A percentile compares a stretch with the other conserved stretches of the same genome.
Conservation (phyloP, 2,113 vertebrate genomes). For the Malaclemys terrapin region DNA sequence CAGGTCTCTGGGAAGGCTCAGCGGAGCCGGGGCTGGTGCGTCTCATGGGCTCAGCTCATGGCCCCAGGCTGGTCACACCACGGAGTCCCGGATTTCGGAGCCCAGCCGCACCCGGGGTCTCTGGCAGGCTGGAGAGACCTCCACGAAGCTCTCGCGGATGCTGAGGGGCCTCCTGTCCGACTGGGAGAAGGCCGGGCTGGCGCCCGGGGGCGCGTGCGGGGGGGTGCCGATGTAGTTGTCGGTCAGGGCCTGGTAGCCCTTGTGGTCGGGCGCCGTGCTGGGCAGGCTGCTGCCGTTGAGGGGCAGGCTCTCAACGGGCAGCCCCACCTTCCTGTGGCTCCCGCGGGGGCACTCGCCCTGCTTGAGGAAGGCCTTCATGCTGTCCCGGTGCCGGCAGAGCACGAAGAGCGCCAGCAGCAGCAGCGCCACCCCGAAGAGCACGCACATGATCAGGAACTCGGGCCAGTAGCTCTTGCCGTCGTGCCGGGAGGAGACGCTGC, state of each 20-base stretch:
- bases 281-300: constrained; percentile 87
- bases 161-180: constrained; percentile 90
- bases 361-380: constrained; percentile 93
- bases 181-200: constrained; percentile 85
- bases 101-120: constrained; percentile 93
- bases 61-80: constrained; percentile 82
- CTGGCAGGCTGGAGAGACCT: constrained; percentile 89
- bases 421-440: constrained; percentile 83
- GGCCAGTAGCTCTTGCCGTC: constrained; percentile 93
- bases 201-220: constrained; percentile 81
- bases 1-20: constrained; percentile 44
- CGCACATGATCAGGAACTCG: constrained; percentile 91
- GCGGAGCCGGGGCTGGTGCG: background rate
- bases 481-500: constrained; percentile 67
- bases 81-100: constrained; percentile 96
- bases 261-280: constrained; percentile 83
- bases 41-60: accelerated
- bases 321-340: constrained; percentile 79
- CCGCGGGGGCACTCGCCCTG: constrained; percentile 83
- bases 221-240: constrained; percentile 91
- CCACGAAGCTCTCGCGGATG: constrained; percentile 89
- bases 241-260: constrained; percentile 94
- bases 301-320: constrained; percentile 88
- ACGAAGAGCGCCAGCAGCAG: constrained; percentile 86
- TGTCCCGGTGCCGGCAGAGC: constrained; percentile 85